These are phyloP conservation scores for Neodontobutis hainanensis DNA, from an alignment of 2,113 vertebrate genomes.

Conservation along the genomic window DNA sequence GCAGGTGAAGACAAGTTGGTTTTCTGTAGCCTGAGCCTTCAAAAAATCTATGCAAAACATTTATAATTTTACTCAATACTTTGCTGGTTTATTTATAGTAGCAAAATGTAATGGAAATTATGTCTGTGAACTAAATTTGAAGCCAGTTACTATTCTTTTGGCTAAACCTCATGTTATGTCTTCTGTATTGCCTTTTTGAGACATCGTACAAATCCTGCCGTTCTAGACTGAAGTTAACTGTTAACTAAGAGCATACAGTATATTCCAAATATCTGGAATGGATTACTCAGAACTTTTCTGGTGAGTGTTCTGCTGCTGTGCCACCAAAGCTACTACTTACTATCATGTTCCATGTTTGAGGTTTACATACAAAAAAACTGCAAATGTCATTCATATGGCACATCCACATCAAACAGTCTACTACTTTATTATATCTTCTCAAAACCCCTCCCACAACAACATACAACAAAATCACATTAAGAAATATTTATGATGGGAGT, in stretches of 20 bases:
- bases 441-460: too few relatives aligned
- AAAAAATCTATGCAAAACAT: neutral
- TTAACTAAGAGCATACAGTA: conserved; percentile 46
- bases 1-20: conserved; percentile 32
- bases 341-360: too few relatives aligned
- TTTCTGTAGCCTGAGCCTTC: conserved; percentile 3
- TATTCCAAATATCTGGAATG: conserved; percentile 37
- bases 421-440: too few relatives aligned
- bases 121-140: neutral
- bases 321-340: conserved; percentile 28
- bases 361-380: too few relatives aligned
- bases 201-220: conserved; percentile 13
- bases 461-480: too few relatives aligned
- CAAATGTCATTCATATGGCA: neutral
- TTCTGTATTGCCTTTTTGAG: conserved; percentile 19
- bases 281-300: conserved; percentile 41
- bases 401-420: conserved; percentile 14
- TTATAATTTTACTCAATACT: neutral
- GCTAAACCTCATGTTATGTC: conserved; percentile 8
- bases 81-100: neutral
- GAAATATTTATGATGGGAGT: too few relatives aligned
- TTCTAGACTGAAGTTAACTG: conserved; percentile 29
- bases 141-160: neutral
- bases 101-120: neutral
- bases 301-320: conserved; percentile 39